phyloP scores from a whole-genome alignment of 2,113 vertebrate species.

The Hydrochoerus hydrochaeris region DNA sequence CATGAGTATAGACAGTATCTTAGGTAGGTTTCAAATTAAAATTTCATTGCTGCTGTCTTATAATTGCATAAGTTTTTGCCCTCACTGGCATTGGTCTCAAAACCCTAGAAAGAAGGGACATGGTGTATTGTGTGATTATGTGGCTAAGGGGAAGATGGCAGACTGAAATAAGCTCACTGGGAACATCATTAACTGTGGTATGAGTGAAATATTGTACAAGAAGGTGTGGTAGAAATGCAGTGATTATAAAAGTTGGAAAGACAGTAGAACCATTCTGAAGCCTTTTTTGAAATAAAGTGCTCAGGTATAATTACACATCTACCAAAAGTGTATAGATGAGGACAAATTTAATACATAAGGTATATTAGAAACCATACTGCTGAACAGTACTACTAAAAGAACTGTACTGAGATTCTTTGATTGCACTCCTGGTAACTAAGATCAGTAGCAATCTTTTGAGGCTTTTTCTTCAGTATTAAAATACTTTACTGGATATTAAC shows the following conservation, averaged over 20 bases:
- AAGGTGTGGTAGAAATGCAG: neutral
- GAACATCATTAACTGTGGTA: neutral
- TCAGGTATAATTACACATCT: neutral
- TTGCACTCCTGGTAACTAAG: neutral
- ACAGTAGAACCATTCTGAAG: neutral
- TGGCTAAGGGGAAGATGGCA: neutral
- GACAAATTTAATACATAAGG: neutral
- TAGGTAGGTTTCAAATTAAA: conserved; percentile 29
- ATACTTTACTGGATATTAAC: conserved; percentile 1
- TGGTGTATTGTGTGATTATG: neutral
- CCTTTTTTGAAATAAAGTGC: conserved; percentile 14
- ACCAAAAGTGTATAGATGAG: neutral
- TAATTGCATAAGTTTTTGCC: conserved; percentile 29
- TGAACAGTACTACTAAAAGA: neutral
- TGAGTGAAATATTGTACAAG: conserved; percentile 26
- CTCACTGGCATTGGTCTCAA: conserved; percentile 15
- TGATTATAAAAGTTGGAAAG: neutral
- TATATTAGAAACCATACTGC: conserved; percentile 22
- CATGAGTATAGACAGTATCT: neutral
- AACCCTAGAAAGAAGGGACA: neutral
- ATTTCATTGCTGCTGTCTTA: conserved; percentile 4
- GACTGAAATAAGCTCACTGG: neutral
- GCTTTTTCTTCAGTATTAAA: neutral
- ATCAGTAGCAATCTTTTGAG: conserved; percentile 20
- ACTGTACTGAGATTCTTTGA: neutral